Conservation (phyloP, 1,140 invertebrate species). For the Anastatus disparis region DNA sequence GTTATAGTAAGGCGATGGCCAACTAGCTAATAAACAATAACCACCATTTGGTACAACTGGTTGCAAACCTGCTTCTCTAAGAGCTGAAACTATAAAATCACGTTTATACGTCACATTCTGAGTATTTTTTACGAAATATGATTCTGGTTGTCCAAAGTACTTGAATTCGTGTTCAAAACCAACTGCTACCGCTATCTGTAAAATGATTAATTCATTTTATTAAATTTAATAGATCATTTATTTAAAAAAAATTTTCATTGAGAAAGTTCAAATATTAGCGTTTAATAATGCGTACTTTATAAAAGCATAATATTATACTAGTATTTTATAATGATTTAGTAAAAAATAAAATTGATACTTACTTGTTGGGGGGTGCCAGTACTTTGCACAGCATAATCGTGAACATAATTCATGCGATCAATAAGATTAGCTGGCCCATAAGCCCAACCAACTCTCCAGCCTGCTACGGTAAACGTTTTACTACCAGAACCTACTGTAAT, state of each 20-base stretch:
- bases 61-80: slow-evolving; percentile 84
- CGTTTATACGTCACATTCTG: slow-evolving; percentile 85
- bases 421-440: slow-evolving; percentile 87
- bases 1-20: slow-evolving; percentile 74
- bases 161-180: slow-evolving; percentile 88
- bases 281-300: background rate
- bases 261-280: background rate
- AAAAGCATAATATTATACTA: background rate
- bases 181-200: slow-evolving; percentile 88
- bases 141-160: slow-evolving; percentile 77
- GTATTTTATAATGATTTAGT: background rate
- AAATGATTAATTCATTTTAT: too few species aligned
- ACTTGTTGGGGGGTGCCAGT: slow-evolving; percentile 84
- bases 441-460: too few species aligned
- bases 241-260: slow-evolving; percentile 9
- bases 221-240: too few species aligned
- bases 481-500: slow-evolving; percentile 97
- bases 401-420: slow-evolving; percentile 83
- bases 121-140: slow-evolving; percentile 85
- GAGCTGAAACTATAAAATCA: slow-evolving; percentile 82
- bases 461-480: slow-evolving; percentile 97
- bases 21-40: slow-evolving; percentile 96
- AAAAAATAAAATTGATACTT: slow-evolving; percentile 62
- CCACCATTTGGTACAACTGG: slow-evolving; percentile 95
- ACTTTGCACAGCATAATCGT: slow-evolving; percentile 96